These are phyloP conservation scores for Zonotrichia albicollis DNA, from an alignment of 2,797 vertebrate genomes.

Conservation along the genomic window DNA sequence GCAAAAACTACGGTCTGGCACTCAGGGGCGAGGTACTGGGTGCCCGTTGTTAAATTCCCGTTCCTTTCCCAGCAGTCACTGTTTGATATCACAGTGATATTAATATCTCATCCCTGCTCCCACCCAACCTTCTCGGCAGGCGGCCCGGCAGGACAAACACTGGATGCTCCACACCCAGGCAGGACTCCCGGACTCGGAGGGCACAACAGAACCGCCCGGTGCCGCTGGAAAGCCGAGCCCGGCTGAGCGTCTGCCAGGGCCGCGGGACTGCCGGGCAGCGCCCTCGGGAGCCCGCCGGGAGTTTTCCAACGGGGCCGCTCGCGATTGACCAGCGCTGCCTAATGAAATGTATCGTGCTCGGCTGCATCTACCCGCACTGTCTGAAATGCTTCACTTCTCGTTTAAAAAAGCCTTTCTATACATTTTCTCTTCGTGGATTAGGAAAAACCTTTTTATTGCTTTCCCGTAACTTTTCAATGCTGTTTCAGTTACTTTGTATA, in stretches of 20 bases:
- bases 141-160: neutral
- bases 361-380: neutral
- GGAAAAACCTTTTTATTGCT: neutral
- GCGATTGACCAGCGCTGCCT: accelerated
- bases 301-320: accelerated
- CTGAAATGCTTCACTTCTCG: neutral
- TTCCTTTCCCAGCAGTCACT: neutral
- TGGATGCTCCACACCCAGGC: neutral
- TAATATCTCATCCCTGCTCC: neutral
- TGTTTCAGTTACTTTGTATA: neutral
- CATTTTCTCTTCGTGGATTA: neutral
- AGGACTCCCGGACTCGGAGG: neutral
- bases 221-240: neutral
- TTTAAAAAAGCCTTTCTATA: neutral
- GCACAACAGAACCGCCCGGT: accelerated
- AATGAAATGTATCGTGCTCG: accelerated
- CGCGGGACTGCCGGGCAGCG: neutral
- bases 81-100: neutral
- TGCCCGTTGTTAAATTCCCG: neutral
- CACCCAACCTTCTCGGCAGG: neutral
- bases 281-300: neutral
- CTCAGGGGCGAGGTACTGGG: neutral
- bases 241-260: neutral
- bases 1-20: neutral
- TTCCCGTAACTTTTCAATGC: neutral